Evolutionary conservation across 92 coral and sea anemone genomes (phyloP).

Genomic region (Hydrozoanthus gracilis): DNA sequence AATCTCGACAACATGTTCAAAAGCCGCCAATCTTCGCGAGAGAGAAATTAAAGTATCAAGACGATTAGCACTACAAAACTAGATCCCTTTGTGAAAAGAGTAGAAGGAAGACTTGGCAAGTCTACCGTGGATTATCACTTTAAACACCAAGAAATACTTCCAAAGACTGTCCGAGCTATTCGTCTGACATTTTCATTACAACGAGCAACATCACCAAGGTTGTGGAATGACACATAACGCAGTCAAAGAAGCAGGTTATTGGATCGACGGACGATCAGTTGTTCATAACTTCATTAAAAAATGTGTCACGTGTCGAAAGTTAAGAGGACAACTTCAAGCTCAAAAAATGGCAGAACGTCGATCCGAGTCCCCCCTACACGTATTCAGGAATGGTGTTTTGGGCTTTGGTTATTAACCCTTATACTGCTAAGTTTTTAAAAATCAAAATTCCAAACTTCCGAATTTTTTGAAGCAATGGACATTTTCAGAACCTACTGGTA

Average conservation of each 20-base stretch:
- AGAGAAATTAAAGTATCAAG: constrained; percentile 50
- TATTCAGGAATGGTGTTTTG: constrained; percentile 51
- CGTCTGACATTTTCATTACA: constrained; percentile 53
- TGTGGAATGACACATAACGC: constrained; percentile 58
- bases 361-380: constrained; percentile 57
- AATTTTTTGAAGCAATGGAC: no score
- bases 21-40: constrained; percentile 49
- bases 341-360: constrained; percentile 61
- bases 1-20: constrained; percentile 54
- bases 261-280: constrained; percentile 61
- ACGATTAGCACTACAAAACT: constrained; percentile 25
- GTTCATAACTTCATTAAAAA: constrained; percentile 44
- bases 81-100: constrained; percentile 71
- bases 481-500: no score
- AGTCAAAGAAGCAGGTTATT: constrained; percentile 50
- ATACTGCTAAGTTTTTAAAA: no score
- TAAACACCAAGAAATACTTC: constrained; percentile 64
- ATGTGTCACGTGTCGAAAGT: constrained; percentile 62
- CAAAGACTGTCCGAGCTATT: constrained; percentile 45
- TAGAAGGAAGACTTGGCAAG: constrained; percentile 56
- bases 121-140: constrained; percentile 47
- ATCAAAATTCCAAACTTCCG: no score
- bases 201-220: constrained; percentile 37
- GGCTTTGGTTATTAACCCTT: constrained; percentile 53
- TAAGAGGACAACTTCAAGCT: constrained; percentile 38